These are phyloP conservation scores for Alauda arvensis DNA, from an alignment of 2,797 vertebrate species.

Conservation along the genomic window DNA sequence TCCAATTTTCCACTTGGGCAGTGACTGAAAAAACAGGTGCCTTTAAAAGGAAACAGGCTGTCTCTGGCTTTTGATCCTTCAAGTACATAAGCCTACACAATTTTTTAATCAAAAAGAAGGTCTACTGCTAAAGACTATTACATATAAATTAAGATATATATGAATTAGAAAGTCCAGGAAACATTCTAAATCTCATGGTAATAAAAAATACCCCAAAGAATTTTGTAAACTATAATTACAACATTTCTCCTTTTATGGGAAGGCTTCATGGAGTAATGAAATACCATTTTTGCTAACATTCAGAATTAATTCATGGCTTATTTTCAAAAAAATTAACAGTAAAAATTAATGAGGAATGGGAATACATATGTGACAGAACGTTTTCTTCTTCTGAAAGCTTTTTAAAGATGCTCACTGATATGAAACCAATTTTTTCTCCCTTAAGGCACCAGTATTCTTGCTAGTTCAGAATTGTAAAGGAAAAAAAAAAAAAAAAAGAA, in stretches of 20 bases:
- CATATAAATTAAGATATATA: neutral
- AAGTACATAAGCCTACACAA: neutral
- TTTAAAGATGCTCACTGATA: neutral
- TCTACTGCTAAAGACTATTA: neutral
- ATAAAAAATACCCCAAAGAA: neutral
- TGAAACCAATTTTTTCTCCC: neutral
- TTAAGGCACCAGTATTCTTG: neutral
- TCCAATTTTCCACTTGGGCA: conserved; percentile 27
- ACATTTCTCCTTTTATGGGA: neutral
- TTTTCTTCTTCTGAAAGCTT: neutral
- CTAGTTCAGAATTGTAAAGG: neutral
- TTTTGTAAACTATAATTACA: neutral
- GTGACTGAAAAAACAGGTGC: neutral
- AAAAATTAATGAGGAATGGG: neutral
- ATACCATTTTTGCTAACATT: neutral
- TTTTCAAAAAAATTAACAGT: neutral
- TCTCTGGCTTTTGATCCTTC: neutral
- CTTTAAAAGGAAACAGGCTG: neutral
- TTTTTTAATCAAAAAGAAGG: neutral
- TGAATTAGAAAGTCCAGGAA: neutral
- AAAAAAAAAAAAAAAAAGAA: neutral
- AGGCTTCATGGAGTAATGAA: neutral
- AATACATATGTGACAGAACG: neutral
- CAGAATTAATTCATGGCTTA: neutral
- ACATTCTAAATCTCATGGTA: neutral